Evolutionary conservation across 2,797 vertebrate genomes (phyloP).

Genomic region (Phoebastria nigripes): DNA sequence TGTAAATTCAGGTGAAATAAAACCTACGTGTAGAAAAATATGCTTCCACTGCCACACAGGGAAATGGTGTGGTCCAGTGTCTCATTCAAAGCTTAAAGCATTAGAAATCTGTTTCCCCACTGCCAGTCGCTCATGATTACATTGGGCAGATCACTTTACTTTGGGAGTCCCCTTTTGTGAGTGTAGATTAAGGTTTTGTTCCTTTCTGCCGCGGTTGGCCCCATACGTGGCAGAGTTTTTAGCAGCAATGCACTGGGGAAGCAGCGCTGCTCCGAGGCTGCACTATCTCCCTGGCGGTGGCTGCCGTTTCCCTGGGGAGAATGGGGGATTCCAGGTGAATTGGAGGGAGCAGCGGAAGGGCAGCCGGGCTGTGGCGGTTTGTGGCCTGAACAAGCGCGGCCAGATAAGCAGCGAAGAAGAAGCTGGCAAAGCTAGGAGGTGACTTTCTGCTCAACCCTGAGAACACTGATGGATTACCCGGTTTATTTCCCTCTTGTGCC

Average conservation of each 20-base stretch:
- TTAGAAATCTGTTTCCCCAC: background rate
- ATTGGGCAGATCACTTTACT: background rate
- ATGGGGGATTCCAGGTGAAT: background rate
- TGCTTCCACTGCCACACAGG: background rate
- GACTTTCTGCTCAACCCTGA: background rate
- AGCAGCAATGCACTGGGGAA: background rate
- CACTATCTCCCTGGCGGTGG: accelerated
- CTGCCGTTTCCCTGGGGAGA: background rate
- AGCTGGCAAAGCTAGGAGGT: background rate
- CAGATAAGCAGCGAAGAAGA: background rate
- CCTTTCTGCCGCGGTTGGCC: accelerated
- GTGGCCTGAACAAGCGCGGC: background rate
- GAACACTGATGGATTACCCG: background rate
- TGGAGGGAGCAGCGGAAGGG: background rate
- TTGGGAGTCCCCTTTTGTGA: background rate
- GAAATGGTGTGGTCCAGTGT: background rate
- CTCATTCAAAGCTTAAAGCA: background rate
- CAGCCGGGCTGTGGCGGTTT: accelerated
- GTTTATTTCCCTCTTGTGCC: background rate
- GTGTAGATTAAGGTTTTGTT: background rate
- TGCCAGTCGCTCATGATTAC: background rate
- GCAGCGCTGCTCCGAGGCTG: background rate
- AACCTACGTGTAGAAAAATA: background rate
- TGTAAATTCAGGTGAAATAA: background rate
- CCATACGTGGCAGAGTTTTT: background rate